Conservation (phyloP, 2,888 invertebrate genomes). For the Epinotia demarniana region DNA sequence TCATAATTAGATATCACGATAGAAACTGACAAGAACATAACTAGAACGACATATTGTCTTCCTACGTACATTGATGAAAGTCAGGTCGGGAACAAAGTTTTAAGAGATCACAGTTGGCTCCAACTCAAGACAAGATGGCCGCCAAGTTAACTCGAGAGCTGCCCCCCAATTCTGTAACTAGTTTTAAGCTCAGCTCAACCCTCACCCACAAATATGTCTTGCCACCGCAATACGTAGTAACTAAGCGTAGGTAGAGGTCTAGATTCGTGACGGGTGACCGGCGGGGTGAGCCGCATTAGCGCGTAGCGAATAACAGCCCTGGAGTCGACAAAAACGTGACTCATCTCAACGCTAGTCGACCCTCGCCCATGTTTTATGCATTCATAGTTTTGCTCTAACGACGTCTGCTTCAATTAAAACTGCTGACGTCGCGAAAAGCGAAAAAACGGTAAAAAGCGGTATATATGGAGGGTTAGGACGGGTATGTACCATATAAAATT, state of each 20-base stretch:
- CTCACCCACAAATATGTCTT: no score
- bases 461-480: background rate
- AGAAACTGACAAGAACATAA: no score
- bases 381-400: conserved; percentile 33
- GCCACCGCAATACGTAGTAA: no score
- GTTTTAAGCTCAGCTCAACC: no score
- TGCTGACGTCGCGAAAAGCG: conserved; percentile 28
- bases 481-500: background rate
- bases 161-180: no score
- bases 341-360: background rate
- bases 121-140: conserved; percentile 10
- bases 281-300: no score
- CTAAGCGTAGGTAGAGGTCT: no score
- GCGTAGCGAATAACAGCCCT: no score
- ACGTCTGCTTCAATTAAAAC: conserved; percentile 38
- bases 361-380: conserved; percentile 26
- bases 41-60: background rate
- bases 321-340: conserved; percentile 14
- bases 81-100: background rate
- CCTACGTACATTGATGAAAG: background rate
- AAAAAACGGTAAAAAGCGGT: background rate
- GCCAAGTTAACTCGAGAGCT: conserved; percentile 13
- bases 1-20: no score
- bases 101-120: background rate
- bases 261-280: no score